phyloP scores from a whole-genome alignment of 2,797 vertebrate genomes.

The Acanthurus leucopareius region DNA sequence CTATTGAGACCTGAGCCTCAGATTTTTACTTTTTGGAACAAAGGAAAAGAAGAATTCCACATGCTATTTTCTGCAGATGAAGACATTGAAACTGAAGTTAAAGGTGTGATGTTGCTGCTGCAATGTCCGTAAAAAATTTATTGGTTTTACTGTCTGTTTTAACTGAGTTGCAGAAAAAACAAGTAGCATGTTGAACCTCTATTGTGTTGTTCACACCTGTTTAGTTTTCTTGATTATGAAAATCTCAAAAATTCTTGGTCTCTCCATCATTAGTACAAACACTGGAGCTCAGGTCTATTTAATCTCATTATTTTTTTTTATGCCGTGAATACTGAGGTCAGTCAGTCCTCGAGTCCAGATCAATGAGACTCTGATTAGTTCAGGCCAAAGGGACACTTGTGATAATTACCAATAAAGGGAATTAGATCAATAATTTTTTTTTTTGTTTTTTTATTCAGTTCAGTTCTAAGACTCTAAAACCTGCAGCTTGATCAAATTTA shows the following conservation, averaged over 20 bases:
- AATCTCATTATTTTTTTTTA: slow-evolving; percentile 9
- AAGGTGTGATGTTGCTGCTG: too few relatives aligned
- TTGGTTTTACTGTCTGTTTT: too few relatives aligned
- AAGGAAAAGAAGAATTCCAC: neutral
- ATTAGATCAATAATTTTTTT: slow-evolving; percentile 87
- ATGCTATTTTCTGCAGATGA: too few relatives aligned
- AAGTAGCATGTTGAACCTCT: too few relatives aligned
- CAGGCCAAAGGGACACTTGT: slow-evolving; percentile 75
- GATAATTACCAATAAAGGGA: slow-evolving; percentile 88
- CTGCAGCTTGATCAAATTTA: slow-evolving; percentile 93
- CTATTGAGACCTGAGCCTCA: neutral
- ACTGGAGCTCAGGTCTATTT: neutral
- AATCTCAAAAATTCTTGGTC: neutral
- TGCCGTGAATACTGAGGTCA: slow-evolving; percentile 46
- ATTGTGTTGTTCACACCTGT: too few relatives aligned
- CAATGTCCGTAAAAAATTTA: too few relatives aligned
- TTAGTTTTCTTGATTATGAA: neutral
- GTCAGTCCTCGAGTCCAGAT: slow-evolving; percentile 69
- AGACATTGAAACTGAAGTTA: too few relatives aligned
- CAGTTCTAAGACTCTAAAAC: slow-evolving; percentile 83
- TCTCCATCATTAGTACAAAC: slow-evolving; percentile 17
- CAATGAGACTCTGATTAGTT: slow-evolving; percentile 82
- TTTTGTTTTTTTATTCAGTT: slow-evolving; percentile 32
- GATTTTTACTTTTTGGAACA: neutral
- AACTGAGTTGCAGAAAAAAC: too few relatives aligned